Percentiles rank a stretch among this genome's conserved stretches.
Conservation (phyloP, 1,140 invertebrate genomes). For the Drosophila tsacasi region DNA sequence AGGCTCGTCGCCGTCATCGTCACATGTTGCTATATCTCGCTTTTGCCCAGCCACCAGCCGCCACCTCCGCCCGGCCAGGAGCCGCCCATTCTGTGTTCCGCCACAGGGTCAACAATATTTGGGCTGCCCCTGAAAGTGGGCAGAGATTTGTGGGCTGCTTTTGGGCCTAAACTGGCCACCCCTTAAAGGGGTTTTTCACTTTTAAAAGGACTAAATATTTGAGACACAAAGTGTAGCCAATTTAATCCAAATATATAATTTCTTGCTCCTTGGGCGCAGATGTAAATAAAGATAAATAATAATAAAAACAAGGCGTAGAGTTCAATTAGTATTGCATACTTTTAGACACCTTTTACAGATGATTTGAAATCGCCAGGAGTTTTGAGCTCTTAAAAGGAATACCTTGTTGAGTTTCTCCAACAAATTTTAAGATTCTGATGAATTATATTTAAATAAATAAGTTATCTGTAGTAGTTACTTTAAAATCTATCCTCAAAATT, state of each 20-base stretch:
- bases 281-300: no score
- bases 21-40: constrained; percentile 71
- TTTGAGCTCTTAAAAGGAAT: not conserved
- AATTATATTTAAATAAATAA: not conserved
- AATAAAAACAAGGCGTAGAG: not conserved
- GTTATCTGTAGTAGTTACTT: no score
- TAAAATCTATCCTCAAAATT: not conserved
- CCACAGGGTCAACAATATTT: constrained; percentile 41
- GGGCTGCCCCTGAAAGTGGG: constrained; percentile 57
- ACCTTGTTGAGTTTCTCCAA: not conserved
- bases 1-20: constrained; percentile 37
- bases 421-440: not conserved
- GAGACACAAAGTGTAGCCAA: no score
- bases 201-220: not conserved
- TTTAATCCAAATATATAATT: no score
- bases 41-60: constrained; percentile 36
- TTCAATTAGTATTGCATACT: not conserved
- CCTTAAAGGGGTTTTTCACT: not conserved
- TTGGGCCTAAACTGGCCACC: not conserved
- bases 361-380: not conserved
- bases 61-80: constrained; percentile 5
- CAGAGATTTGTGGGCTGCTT: constrained; percentile 17
- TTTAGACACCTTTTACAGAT: not conserved
- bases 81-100: not conserved
- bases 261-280: no score